Conservation (phyloP, 2,113 vertebrate genomes). For the Lagenorhynchus albirostris region DNA sequence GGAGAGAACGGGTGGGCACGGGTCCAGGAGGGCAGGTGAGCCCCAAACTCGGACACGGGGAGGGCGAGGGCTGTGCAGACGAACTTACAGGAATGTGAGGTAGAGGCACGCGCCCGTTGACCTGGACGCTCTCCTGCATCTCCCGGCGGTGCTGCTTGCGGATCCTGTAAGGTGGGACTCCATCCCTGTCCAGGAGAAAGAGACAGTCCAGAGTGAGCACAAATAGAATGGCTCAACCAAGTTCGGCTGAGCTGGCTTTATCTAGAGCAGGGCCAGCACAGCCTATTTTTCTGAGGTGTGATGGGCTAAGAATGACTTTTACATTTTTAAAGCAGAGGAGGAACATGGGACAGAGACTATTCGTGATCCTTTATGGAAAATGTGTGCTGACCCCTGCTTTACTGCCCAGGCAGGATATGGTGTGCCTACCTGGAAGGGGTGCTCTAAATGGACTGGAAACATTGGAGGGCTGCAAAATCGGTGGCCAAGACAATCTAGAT, state of each 20-base stretch:
- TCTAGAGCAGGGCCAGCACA: fast-evolving
- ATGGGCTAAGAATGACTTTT: background rate
- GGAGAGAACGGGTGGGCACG: background rate
- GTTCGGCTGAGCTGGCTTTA: background rate
- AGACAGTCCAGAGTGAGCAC: background rate
- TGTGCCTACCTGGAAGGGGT: background rate
- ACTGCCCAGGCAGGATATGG: fast-evolving
- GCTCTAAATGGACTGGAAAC: background rate
- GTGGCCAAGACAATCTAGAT: background rate
- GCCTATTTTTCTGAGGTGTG: background rate
- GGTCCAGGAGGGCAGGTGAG: background rate
- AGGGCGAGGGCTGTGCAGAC: background rate
- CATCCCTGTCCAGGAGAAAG: conserved; percentile 87
- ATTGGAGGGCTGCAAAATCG: background rate
- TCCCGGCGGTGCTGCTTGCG: conserved; percentile 97
- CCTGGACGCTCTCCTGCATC: conserved; percentile 99
- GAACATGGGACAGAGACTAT: too few species aligned
- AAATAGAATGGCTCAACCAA: background rate
- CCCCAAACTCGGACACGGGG: background rate
- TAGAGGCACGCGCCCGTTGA: conserved; percentile 96
- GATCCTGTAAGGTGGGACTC: conserved; percentile 94
- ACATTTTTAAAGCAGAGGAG: background rate
- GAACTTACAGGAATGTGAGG: conserved; percentile 98
- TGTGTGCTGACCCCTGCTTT: background rate
- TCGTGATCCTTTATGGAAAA: background rate